Conservation (phyloP, 1,140 invertebrate genomes). For the Dendroctonus valens region DNA sequence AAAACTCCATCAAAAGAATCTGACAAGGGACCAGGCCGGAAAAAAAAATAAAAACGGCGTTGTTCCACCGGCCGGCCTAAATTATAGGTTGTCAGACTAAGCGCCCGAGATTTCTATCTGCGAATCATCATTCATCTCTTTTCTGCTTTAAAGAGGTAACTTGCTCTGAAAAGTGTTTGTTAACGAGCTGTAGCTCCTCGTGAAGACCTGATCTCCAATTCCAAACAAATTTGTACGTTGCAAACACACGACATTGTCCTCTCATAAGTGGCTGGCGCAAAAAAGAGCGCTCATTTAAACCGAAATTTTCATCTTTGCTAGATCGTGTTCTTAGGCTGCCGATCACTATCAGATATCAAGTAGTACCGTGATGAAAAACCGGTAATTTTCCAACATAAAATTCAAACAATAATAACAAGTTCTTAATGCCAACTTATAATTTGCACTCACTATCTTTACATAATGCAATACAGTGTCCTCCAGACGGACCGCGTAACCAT, state of each 20-base stretch:
- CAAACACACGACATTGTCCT: too few relatives aligned
- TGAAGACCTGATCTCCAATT: too few relatives aligned
- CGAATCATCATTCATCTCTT: conserved; percentile 10
- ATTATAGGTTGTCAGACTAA: conserved; percentile 29
- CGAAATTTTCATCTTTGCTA: too few relatives aligned
- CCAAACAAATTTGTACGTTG: too few relatives aligned
- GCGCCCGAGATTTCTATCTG: conserved; percentile 27
- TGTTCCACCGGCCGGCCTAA: conserved; percentile 12
- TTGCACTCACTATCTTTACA: conserved; percentile 8
- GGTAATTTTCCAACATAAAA: background rate
- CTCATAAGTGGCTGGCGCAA: too few relatives aligned
- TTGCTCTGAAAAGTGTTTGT: too few relatives aligned
- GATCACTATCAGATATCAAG: too few relatives aligned
- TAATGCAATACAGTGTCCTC: conserved; percentile 5
- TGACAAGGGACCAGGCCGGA: conserved; percentile 10
- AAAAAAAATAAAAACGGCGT: conserved; percentile 14
- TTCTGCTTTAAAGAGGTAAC: too few relatives aligned
- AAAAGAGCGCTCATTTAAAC: too few relatives aligned
- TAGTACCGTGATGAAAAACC: too few relatives aligned
- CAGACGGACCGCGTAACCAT: background rate
- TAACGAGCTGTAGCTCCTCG: too few relatives aligned
- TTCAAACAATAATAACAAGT: conserved; percentile 8
- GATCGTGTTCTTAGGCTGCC: too few relatives aligned
- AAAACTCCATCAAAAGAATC: conserved; percentile 25
- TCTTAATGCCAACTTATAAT: conserved; percentile 6